Conservation (phyloP, 53 echinoderm and acorn worm species). For the Mesocentrotus franciscanus region DNA sequence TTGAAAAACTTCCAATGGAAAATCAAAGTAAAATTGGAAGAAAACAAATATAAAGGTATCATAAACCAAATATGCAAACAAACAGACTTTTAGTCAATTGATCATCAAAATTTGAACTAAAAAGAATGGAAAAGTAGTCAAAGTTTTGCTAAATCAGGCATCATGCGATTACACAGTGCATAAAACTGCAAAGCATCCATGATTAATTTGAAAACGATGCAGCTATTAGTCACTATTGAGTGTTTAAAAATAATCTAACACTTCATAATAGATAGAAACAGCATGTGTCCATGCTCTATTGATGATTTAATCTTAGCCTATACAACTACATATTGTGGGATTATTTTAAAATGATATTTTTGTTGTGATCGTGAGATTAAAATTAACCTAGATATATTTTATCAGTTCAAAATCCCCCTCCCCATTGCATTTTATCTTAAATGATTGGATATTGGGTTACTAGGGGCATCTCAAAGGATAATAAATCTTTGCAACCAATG, state of each 20-base stretch:
- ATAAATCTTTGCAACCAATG: neutral
- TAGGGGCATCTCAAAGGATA: no score
- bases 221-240: neutral
- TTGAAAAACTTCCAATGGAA: slow-evolving; percentile 8
- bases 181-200: neutral
- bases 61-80: neutral
- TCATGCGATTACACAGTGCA: neutral
- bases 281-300: neutral
- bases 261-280: neutral
- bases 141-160: neutral
- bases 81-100: neutral
- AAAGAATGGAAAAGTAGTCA: neutral
- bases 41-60: neutral
- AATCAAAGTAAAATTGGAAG: neutral
- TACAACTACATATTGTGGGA: neutral
- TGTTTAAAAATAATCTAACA: neutral
- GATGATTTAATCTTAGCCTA: neutral
- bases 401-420: no score
- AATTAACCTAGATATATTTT: no score
- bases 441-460: no score
- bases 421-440: no score
- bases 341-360: neutral
- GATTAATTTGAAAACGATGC: neutral
- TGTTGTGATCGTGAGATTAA: neutral
- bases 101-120: neutral